Percentiles rank a stretch among this genome's conserved stretches.
Conservation (phyloP, 2,888 invertebrate species). For the Lumbricus terrestris region DNA sequence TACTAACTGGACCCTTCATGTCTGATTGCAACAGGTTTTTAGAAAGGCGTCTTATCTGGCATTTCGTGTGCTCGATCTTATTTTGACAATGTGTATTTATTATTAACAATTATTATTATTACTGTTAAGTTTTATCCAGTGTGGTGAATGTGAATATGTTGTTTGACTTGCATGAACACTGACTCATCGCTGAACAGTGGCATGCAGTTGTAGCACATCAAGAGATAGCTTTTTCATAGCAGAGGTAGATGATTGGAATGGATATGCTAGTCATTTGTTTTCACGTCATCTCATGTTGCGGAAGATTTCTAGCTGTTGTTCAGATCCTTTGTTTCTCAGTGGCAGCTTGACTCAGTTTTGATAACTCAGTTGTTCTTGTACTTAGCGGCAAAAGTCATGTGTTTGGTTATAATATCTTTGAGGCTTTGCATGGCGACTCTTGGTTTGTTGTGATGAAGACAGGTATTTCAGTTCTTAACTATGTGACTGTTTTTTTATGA, state of each 20-base stretch:
- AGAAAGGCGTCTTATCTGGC: neutral
- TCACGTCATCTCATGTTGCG: neutral
- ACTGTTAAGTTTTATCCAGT: neutral
- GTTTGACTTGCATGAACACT: neutral
- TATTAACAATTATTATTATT: neutral
- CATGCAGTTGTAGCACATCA: neutral
- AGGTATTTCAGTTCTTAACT: neutral
- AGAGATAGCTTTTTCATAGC: neutral
- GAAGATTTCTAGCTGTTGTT: neutral
- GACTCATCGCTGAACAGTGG: neutral
- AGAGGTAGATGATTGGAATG: neutral
- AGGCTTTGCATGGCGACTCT: neutral
- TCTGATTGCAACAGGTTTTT: neutral
- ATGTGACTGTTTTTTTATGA: neutral
- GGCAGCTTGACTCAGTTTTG: neutral
- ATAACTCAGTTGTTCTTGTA: slow-evolving; percentile 3
- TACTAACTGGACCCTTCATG: neutral
- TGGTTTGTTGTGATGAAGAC: neutral
- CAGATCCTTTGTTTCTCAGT: neutral
- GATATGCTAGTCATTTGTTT: neutral
- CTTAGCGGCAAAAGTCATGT: neutral
- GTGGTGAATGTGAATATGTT: neutral
- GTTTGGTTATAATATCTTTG: neutral
- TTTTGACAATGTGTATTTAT: neutral
- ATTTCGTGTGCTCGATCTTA: neutral